phyloP scores from a whole-genome alignment of 2,113 vertebrate species.

The Tricholaema leucomelas region DNA sequence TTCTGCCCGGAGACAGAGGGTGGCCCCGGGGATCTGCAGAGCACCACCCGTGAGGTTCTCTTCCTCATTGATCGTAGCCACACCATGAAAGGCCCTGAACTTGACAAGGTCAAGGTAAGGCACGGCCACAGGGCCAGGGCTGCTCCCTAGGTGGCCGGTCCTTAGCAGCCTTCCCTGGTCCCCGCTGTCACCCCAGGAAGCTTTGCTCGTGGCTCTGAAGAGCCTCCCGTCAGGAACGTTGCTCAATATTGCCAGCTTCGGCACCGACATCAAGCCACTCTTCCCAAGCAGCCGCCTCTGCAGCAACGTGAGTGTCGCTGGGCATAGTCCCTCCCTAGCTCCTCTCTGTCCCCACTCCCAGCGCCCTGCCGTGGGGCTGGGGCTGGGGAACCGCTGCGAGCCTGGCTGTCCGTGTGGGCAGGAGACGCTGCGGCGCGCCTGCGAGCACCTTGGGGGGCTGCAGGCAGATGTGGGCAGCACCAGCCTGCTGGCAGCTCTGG shows the following conservation, averaged over 20 bases:
- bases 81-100: conserved; percentile 72
- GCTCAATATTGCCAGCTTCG: conserved; percentile 86
- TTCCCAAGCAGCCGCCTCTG: conserved; percentile 88
- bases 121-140: rapidly evolving
- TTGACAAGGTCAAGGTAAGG: conserved; percentile 81
- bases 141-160: neutral
- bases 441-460: conserved; percentile 81
- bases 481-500: conserved; percentile 83
- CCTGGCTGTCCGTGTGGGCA: neutral
- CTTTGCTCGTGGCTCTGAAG: conserved; percentile 89
- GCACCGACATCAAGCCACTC: conserved; percentile 78
- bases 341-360: rapidly evolving
- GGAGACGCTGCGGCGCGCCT: conserved; percentile 80
- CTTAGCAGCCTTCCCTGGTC: neutral
- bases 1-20: conserved; percentile 86
- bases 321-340: neutral
- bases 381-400: rapidly evolving
- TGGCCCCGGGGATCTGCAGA: conserved; percentile 79
- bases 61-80: conserved; percentile 85
- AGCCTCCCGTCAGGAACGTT: conserved; percentile 87
- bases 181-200: conserved; percentile 78
- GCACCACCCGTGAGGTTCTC: conserved; percentile 86
- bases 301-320: conserved; percentile 79
- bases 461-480: conserved; percentile 66
- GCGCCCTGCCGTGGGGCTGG: rapidly evolving